Conservation (phyloP, 2,797 vertebrate species). For the Eulemur coronatus region DNA sequence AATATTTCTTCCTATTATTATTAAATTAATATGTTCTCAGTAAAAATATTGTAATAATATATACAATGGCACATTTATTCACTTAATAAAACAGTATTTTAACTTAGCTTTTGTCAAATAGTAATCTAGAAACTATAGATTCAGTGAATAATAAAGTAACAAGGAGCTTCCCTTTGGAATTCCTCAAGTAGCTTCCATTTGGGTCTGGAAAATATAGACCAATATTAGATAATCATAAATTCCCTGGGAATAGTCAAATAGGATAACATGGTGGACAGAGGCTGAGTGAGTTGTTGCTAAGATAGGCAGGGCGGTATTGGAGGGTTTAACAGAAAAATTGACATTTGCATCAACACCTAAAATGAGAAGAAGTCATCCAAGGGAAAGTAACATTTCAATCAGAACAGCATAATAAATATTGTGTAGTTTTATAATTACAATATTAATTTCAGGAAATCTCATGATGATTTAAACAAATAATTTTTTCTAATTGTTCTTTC, state of each 20-base stretch:
- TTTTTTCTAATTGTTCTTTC: background rate
- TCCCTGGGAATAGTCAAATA: background rate
- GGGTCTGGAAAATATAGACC: background rate
- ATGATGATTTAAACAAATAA: background rate
- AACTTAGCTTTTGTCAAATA: background rate
- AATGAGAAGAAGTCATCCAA: background rate
- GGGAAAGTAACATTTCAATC: background rate
- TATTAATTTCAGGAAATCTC: background rate
- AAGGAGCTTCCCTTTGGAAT: background rate
- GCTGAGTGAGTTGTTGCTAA: background rate
- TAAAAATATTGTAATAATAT: background rate
- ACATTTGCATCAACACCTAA: background rate
- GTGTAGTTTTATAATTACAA: background rate
- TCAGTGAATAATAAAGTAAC: background rate
- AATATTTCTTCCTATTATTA: background rate
- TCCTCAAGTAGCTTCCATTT: background rate
- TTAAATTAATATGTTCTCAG: background rate
- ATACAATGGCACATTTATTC: background rate
- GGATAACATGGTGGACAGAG: fast-evolving
- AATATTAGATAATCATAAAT: background rate
- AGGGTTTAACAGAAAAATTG: background rate
- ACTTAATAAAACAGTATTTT: background rate
- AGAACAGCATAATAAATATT: background rate
- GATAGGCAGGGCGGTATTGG: background rate
- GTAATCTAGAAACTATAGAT: background rate